Conservation (phyloP, 2,888 invertebrate species). For the Drosophila flavopinicola region DNA sequence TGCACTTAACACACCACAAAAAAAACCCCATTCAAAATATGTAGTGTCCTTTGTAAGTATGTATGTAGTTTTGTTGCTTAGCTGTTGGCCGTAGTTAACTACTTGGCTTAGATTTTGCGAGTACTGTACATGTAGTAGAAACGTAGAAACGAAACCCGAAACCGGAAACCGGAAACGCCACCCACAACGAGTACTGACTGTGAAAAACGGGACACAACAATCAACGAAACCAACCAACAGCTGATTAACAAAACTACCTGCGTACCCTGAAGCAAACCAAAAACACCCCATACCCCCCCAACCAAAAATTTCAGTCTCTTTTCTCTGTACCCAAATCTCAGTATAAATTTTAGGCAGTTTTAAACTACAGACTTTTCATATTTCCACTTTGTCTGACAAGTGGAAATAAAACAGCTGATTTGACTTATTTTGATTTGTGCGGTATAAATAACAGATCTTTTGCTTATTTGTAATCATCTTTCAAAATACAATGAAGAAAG, state of each 20-base stretch:
- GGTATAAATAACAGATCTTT: no score
- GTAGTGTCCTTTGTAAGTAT: slow-evolving; percentile 42
- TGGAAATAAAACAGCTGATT: no score
- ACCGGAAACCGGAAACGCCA: slow-evolving; percentile 13
- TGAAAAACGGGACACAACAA: not conserved
- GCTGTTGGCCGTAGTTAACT: slow-evolving; percentile 70
- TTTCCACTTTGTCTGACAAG: no score
- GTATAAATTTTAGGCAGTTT: no score
- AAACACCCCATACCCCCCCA: no score
- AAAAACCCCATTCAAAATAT: slow-evolving; percentile 19
- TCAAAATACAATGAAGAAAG: no score
- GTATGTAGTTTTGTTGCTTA: slow-evolving; percentile 77
- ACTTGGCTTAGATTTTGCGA: slow-evolving; percentile 50
- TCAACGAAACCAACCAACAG: slow-evolving; percentile 57
- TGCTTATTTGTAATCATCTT: no score
- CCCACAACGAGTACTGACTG: slow-evolving; percentile 12
- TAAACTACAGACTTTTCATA: no score
- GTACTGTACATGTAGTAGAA: slow-evolving; percentile 43
- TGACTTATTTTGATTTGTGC: no score
- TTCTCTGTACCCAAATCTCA: no score
- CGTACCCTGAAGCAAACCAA: not conserved
- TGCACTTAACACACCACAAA: slow-evolving; percentile 39
- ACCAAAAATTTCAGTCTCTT: not conserved
- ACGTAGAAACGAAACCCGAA: slow-evolving; percentile 16
- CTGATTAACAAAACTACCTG: slow-evolving; percentile 72